Base-by-base conservation (phyloP, 2,797 vertebrate species). In the Coreius guichenoti region DNA sequence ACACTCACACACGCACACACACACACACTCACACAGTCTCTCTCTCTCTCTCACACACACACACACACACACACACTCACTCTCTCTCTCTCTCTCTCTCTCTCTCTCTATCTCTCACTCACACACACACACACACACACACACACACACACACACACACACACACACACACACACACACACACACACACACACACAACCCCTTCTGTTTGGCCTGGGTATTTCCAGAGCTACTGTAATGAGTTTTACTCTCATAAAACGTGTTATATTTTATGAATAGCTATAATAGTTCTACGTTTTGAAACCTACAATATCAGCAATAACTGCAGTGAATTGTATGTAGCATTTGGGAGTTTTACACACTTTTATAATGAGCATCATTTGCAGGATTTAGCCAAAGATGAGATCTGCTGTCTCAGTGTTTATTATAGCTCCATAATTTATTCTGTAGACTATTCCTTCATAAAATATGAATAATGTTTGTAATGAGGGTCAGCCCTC, bases 81-180 rank as follows among this genome's bases (percentile, higher is more conserved):
- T 43, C 45, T 3, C 45, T 4, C 3, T 13, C 45, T 3, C 45
- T 3, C 45, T 5, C 5, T 36, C 45, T 3, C 45, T 1, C 12
- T 13, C 45, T 3, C 45, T 36, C 45, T 3, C 45, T 4, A 3
- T 13, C 13, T 12, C 49, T 19, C 70, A 49, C 75, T 61, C 78
- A 76, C 84, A 86, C 76, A 82, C 86, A 76, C 79, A 78, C 76
- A 76, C 69, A 54, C 69, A 69, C 76, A 68, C 61, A 83, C 80
- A 76, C 61, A n/a, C n/a, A n/a, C n/a, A n/a, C 45, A 49, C 47
- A 49, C 47, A 16, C 14, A 16, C 47, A 49, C 45, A 47, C 14
- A 49, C 69, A 54, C 78, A 65, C 77, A 74, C 86, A 82, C 79
- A 84, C 86, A 79, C 78, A 74, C 76, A 70, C 68, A 51, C 68